Evolutionary conservation across 2,797 vertebrate species (phyloP).

Genomic region (Hephaestus fuliginosus): DNA sequence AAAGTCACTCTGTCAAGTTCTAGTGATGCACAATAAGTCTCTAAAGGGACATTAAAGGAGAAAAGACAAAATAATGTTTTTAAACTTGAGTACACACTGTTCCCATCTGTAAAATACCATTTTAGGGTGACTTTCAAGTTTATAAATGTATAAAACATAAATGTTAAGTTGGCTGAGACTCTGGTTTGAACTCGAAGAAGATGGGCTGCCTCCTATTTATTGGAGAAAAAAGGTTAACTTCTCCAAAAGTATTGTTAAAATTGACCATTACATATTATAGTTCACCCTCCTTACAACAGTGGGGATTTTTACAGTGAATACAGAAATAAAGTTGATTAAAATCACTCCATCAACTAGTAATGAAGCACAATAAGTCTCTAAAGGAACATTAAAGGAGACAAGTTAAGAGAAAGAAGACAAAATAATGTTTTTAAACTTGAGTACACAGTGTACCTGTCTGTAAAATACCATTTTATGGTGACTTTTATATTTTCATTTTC

Average conservation of each 20-base stretch:
- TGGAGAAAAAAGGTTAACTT: neutral
- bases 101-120: neutral
- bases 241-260: neutral
- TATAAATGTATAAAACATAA: neutral
- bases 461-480: neutral
- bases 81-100: conserved; percentile 17
- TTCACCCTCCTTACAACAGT: too few relatives aligned
- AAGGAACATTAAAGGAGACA: neutral
- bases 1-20: neutral
- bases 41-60: neutral
- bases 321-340: neutral
- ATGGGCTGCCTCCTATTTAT: neutral
- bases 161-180: neutral
- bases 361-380: neutral
- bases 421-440: neutral
- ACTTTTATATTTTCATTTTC: neutral
- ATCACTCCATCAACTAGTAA: neutral
- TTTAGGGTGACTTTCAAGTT: neutral
- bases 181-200: neutral
- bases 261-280: too few relatives aligned
- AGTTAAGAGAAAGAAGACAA: neutral
- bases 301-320: neutral
- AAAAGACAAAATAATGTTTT: neutral
- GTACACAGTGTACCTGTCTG: conserved; percentile 20
- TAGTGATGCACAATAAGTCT: neutral